Evolutionary conservation across 2,797 vertebrate genomes (phyloP).

Genomic region (Allobates femoralis): DNA sequence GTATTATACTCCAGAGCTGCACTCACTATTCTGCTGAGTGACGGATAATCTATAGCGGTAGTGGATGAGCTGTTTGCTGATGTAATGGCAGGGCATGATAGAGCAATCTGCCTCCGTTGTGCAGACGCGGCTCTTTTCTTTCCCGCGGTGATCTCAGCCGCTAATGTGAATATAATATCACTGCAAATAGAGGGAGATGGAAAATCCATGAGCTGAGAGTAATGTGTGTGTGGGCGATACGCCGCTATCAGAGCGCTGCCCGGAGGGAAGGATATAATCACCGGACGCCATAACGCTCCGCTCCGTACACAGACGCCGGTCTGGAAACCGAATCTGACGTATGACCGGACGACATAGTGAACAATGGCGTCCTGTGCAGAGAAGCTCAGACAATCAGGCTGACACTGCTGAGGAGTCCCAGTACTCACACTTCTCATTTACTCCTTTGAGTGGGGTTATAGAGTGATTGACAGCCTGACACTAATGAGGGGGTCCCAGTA

Average conservation of each 20-base stretch:
- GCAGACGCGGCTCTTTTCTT: background rate
- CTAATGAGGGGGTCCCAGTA: too few species aligned
- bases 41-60: too few species aligned
- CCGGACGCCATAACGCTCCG: background rate
- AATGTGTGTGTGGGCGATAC: conserved; percentile 32
- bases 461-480: too few species aligned
- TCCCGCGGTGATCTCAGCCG: background rate
- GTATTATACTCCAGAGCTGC: too few species aligned
- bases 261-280: background rate
- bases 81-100: conserved; percentile 40
- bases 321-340: background rate
- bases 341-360: too few species aligned
- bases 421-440: background rate
- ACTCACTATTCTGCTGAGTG: too few species aligned
- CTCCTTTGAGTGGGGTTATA: background rate
- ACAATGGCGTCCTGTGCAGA: background rate
- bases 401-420: background rate
- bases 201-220: conserved; percentile 56
- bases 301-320: background rate
- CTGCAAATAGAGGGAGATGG: conserved; percentile 46
- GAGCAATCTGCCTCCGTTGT: conserved; percentile 35
- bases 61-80: conserved; percentile 30
- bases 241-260: conserved; percentile 15
- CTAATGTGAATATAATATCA: conserved; percentile 53
- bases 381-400: too few species aligned